Evolutionary conservation across 2,888 invertebrate species (phyloP).

Genomic region (Drosophila sordidula): DNA sequence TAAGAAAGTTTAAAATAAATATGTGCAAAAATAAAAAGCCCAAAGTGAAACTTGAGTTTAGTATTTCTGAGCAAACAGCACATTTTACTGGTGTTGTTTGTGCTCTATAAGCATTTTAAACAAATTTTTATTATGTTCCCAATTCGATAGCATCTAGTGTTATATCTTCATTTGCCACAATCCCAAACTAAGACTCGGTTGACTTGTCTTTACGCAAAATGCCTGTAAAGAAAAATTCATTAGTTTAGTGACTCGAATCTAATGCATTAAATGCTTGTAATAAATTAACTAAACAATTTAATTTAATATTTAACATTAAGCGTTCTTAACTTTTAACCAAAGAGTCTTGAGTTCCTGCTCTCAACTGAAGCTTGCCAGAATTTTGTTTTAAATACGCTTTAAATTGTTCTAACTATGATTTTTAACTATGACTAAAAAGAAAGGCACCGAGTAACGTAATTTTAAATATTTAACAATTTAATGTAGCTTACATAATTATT

Average conservation of each 20-base stretch:
- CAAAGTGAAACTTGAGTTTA: constrained; percentile 32
- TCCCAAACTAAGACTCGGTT: constrained; percentile 9
- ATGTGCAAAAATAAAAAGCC: constrained; percentile 27
- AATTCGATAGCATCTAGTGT: constrained; percentile 5
- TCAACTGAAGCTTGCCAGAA: constrained; percentile 46
- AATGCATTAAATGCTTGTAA: constrained; percentile 73
- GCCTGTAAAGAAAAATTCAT: constrained; percentile 35
- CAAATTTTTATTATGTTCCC: constrained; percentile 7
- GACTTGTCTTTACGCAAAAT: constrained; percentile 2
- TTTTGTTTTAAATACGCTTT: constrained; percentile 18
- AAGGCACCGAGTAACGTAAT: constrained; percentile 60
- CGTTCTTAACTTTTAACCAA: constrained; percentile 50
- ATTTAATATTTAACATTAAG: constrained; percentile 58
- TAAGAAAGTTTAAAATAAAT: constrained; percentile 43
- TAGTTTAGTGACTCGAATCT: constrained; percentile 62
- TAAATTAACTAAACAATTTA: constrained; percentile 39
- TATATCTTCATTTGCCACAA: constrained; percentile 30
- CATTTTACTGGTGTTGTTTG: constrained; percentile 42
- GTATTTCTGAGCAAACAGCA: constrained; percentile 25
- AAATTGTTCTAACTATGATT: constrained; percentile 8
- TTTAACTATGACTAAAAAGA: background rate
- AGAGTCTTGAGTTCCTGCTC: constrained; percentile 66
- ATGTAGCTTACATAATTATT: constrained; percentile 78
- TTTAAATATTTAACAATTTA: constrained; percentile 62
- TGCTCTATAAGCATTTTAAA: constrained; percentile 12